Evolutionary conservation across 2,888 invertebrate genomes (phyloP).

Genomic region (Cinara cedri): DNA sequence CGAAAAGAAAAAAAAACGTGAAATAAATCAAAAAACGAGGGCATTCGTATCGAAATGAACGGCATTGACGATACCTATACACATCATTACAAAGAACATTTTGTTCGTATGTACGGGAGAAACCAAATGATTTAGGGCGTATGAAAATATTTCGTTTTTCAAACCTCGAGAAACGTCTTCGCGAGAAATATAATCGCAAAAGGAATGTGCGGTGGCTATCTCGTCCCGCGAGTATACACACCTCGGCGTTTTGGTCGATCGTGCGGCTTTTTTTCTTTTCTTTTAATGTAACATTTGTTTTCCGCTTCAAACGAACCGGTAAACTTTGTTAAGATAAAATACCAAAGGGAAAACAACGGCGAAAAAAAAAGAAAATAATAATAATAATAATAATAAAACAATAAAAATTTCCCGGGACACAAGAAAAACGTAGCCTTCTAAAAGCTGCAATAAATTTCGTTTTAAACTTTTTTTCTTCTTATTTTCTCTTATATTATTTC

Average conservation of each 20-base stretch:
- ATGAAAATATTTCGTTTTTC: neutral
- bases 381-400: slow-evolving; percentile 18
- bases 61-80: too few species aligned
- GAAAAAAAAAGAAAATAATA: slow-evolving; percentile 2
- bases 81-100: too few species aligned
- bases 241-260: neutral
- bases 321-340: slow-evolving; percentile 48
- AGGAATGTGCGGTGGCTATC: slow-evolving; percentile 9
- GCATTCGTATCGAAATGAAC: too few species aligned
- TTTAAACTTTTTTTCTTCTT: slow-evolving; percentile 53
- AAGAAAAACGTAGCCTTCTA: slow-evolving; percentile 50
- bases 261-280: neutral
- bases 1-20: too few species aligned
- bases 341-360: slow-evolving; percentile 36
- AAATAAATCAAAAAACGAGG: too few species aligned
- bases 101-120: too few species aligned
- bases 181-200: too few species aligned
- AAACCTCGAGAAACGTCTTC: neutral
- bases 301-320: slow-evolving; percentile 22
- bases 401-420: slow-evolving; percentile 41
- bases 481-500: slow-evolving; percentile 54
- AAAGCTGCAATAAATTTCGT: slow-evolving; percentile 53
- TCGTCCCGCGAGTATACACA: neutral
- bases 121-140: too few species aligned
- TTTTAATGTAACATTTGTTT: slow-evolving; percentile 43